Base-by-base conservation (phyloP, 1,140 invertebrate genomes). In the Camponotus pennsylvanicus region DNA sequence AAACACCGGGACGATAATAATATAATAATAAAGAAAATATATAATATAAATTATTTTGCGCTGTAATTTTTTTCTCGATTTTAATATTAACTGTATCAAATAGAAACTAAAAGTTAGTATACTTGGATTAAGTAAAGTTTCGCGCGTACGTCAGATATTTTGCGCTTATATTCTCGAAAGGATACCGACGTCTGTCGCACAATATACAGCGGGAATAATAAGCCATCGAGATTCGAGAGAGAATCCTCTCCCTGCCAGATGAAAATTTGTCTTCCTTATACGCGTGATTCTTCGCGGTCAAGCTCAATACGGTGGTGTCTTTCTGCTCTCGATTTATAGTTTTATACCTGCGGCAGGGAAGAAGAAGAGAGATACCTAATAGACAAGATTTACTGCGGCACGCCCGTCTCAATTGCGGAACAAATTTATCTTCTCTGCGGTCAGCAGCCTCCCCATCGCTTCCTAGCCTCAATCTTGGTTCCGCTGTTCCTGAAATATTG, bases 351-450 rank as follows among this genome's bases (percentile, higher is more conserved):
- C 82, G 88, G 87, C 76, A 32, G 70, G 80, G 77, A 75, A 83
- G 88, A 88, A 89, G 91, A 92, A 92, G 88, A 92, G 92, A 92
- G 92, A 91, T 89, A 92, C 84, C 93, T 93, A 94, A 93, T 93
- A 93, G 92, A 93, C 89, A 94, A 93, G 94, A 95, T 94, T 95
- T 95, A 95, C 93, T 92, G 91, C 91, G 88, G 92, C 92, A 93
- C 92, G 94, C 93, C 93, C 90, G 94, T 92, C 93, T 94, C 94
- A 94, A 94, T 94, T 94, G 94, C 92, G 91, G 93, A 93, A 93
- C 92, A 93, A 94, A 94, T 94, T 94, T 94, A 94, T 94, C 94
- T 93, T 94, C 91, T 87, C 91, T 91, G 92, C 89, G 93, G 93
- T 94, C 93, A 94, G 93, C 93, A 92, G 92, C 91, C 86, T 92